Evolutionary conservation across 2,113 vertebrate genomes (phyloP), one percentile per base, ranked within the genome.

Genomic region (Pholis gunnellus): DNA sequence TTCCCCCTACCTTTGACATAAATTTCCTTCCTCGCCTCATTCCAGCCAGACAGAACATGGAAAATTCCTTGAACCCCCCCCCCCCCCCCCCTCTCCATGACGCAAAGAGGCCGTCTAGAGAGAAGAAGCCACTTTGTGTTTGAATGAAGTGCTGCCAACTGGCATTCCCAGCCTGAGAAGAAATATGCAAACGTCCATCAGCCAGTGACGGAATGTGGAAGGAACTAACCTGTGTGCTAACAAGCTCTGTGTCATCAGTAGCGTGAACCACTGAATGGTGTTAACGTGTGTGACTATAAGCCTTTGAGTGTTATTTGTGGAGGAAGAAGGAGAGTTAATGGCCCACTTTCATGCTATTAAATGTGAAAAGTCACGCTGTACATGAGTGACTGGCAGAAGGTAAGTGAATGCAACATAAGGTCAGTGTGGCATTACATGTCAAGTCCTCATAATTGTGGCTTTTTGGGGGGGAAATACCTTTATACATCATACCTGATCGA

Each of bases 31-130:
- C 77, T 73, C 20, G 22, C 2, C 6, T 77, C 11, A 27, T 40
- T 25, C 29, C 11, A 42, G 1, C 3, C 20, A 42, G 7, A 42
- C 29, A 50, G 25, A 77, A 60, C 22, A 17, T 65, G 48, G 69
- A 76, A 89, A 69, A 36, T 78, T 78, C 42, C 40, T 14, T 36
- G 3, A 27, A 36, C n/a, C n/a, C n/a, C n/a, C n/a, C n/a, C n/a
- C n/a, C n/a, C n/a, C n/a, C n/a, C n/a, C n/a, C n/a, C n/a, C n/a
- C n/a, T n/a, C n/a, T n/a, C n/a, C n/a, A 9, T 78, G 63, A 75
- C 7, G 54, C 5, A 67, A 40, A 25, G 2, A 71, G 22, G 11
- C 9, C 22, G 2, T 71, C 11, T 18, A 13, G 7, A 46, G 14
- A 60, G n/a, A 50, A 56, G 44, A n/a, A 10, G 40, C 34, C 29